A percentile compares a stretch with the other conserved stretches of the same genome.
Evolutionary conservation across 2,113 vertebrate genomes (phyloP).

Genomic region (Chrysemys picta): DNA sequence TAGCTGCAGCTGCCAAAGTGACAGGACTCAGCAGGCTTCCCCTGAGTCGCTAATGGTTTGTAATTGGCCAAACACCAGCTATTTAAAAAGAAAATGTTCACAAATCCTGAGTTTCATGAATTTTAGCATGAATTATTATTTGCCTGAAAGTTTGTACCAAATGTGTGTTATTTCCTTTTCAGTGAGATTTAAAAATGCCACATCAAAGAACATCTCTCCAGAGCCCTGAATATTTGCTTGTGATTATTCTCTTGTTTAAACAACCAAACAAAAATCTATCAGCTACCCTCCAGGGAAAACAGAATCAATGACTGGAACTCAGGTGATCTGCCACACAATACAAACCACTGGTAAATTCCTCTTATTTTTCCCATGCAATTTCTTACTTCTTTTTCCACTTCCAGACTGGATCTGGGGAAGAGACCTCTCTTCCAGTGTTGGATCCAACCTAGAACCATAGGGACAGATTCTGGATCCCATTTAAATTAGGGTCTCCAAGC

Average conservation of each 20-base stretch:
- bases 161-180: neutral
- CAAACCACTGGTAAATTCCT: neutral
- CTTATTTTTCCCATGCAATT: neutral
- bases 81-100: neutral
- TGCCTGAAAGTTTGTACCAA: neutral
- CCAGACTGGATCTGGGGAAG: neutral
- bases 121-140: neutral
- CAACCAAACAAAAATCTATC: neutral
- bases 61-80: neutral
- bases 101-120: neutral
- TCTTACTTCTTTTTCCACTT: neutral
- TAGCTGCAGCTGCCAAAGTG: too few relatives aligned
- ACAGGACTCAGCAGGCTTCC: too few relatives aligned
- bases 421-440: neutral
- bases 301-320: neutral
- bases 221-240: neutral
- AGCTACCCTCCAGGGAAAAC: neutral
- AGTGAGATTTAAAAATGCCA: neutral
- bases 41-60: neutral
- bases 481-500: neutral
- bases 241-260: neutral
- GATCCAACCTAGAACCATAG: neutral
- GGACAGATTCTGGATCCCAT: neutral
- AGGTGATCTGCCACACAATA: neutral
- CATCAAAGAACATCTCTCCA: neutral